Percentiles rank a stretch among this genome's conserved stretches.
These are phyloP conservation scores for Saguinus midas DNA, from an alignment of 2,113 vertebrate genomes.

Conservation along the genomic window DNA sequence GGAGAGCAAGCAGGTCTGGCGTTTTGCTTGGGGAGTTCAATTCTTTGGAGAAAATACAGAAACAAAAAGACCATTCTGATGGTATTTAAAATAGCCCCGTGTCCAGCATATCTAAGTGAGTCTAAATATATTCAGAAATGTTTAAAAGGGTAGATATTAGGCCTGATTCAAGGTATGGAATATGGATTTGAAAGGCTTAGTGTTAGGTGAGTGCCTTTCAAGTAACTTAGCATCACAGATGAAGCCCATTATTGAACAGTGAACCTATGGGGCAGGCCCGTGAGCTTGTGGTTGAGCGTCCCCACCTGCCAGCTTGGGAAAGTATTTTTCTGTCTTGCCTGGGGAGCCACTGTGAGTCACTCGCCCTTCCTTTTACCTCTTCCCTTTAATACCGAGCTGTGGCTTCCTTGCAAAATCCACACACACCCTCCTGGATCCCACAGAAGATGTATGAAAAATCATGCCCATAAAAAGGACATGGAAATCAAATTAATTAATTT, in stretches of 20 bases:
- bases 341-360: background rate
- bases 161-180: background rate
- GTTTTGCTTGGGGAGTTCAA: background rate
- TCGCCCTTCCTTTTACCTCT: fast-evolving
- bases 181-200: background rate
- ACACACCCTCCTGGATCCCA: background rate
- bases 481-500: slow-evolving; percentile 40
- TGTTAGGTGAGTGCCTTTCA: background rate
- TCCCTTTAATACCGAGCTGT: background rate
- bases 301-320: background rate
- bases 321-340: background rate
- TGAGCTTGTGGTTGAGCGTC: background rate
- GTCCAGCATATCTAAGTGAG: background rate
- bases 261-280: background rate
- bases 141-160: background rate
- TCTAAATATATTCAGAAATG: background rate
- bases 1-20: background rate
- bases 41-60: background rate
- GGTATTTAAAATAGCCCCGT: background rate
- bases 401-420: background rate
- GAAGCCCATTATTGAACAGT: background rate
- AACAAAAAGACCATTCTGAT: background rate
- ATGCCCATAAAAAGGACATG: background rate
- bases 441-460: background rate
- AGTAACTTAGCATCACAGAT: background rate